Base-by-base conservation (phyloP, 2,888 invertebrate genomes). In the Plagiodera versicolora region DNA sequence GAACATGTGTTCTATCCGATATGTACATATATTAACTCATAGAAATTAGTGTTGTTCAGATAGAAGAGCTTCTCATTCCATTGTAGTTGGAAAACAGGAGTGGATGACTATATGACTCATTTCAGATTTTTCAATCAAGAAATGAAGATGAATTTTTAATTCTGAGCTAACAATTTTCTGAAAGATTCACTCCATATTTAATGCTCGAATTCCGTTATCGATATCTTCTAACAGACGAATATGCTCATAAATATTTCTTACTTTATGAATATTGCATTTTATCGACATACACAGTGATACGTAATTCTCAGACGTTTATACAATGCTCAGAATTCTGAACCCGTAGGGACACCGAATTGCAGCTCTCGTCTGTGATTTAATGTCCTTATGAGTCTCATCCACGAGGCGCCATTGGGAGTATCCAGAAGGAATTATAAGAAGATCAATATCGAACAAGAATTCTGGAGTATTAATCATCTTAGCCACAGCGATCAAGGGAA, bases 381-480 rank as follows among this genome's bases (percentile, higher is more conserved):
- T 48, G 28, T 48, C 48, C 18, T 17, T 14, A 39, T n/a, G 2
- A 39, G 11, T 32, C 11, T 32, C 2, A 5, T 32, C 11, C 32
- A 39, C 39, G 39, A 39, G 14, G 11, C 39, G 39, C 39, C 39
- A 39, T 39, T 39, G 39, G 14, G 1, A 39, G 14, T 14, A 39
- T 14, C 52, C 54, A 24, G 58, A 39, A 58, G 58, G 53, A 58
- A 49, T 58, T 58, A 49, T 19, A 49, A 39, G 61, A 61, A 58
- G 58, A 61, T 61, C 61, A 50, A 65, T 61, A 65, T 61, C 65
- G 61, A 59, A 63, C 64, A 66, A 68, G 68, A 67, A 58, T 58
- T 49, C 53, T 48, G 24, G 11, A 55, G 56, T 51, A 55, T 60
- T 60, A 52, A 60, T 51, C 60, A 60, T 56, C 51, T 53, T 58